phyloP scores from a whole-genome alignment of 2,113 vertebrate genomes.

The Spilogale gracilis region DNA sequence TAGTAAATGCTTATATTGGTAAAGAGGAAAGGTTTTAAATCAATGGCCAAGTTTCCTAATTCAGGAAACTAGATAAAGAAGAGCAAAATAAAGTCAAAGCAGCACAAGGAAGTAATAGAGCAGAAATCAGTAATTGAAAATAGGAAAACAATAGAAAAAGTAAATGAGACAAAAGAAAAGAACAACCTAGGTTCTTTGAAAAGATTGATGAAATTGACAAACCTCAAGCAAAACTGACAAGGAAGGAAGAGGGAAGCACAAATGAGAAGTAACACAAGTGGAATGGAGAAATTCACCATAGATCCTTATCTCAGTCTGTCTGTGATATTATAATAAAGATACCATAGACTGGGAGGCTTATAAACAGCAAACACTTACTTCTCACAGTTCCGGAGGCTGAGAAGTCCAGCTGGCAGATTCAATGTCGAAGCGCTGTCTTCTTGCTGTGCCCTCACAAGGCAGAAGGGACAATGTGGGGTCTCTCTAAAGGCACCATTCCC shows the following conservation, averaged over 20 bases:
- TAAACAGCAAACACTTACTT: rapidly evolving
- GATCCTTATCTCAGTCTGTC: neutral
- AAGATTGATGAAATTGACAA: neutral
- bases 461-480: neutral
- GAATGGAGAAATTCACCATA: neutral
- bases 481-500: neutral
- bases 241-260: neutral
- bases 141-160: neutral
- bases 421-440: neutral
- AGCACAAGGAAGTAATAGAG: neutral
- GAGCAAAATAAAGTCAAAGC: neutral
- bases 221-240: neutral
- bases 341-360: neutral
- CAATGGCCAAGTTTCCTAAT: neutral
- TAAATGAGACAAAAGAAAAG: neutral
- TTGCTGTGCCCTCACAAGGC: too few relatives aligned
- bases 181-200: neutral
- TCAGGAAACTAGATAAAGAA: neutral
- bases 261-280: neutral
- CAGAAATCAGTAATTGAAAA: neutral
- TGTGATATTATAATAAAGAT: neutral
- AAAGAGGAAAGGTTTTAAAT: neutral
- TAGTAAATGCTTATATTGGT: neutral
- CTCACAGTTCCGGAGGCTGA: neutral
- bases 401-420: neutral